A percentile compares a stretch with the other conserved stretches of the same genome.
Conservation (phyloP, 2,113 vertebrate species). For the Chionis minor region DNA sequence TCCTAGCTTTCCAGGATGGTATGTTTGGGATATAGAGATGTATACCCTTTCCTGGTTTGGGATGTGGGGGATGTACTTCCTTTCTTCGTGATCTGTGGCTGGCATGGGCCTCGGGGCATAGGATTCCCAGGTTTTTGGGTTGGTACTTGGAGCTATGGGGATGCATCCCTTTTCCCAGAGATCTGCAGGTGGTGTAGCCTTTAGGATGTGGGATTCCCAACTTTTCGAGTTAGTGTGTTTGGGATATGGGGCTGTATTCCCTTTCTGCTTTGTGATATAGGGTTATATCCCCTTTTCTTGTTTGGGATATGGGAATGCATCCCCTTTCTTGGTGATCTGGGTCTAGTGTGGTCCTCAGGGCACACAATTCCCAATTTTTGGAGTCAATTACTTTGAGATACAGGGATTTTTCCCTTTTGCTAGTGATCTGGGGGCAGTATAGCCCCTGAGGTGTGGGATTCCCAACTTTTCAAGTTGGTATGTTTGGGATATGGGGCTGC, state of each 20-base stretch:
- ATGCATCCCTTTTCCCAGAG: background rate
- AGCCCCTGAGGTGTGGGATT: no score
- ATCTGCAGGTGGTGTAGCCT: no score
- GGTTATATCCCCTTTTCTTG: background rate
- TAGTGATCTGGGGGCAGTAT: no score
- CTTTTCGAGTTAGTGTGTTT: background rate
- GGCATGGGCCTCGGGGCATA: background rate
- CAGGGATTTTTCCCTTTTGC: no score
- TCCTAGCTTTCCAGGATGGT: background rate
- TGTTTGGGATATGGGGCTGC: no score
- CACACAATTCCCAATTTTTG: no score
- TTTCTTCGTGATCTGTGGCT: background rate
- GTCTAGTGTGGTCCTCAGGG: no score
- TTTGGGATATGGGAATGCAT: no score
- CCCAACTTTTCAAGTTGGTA: no score
- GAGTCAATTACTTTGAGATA: no score
- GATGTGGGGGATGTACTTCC: background rate
- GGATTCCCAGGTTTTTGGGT: background rate
- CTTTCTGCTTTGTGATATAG: background rate
- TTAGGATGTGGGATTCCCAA: background rate
- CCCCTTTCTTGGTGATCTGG: background rate
- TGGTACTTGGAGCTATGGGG: background rate
- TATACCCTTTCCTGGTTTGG: background rate
- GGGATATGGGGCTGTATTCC: background rate
- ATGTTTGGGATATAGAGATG: accelerated